Conservation (phyloP, 1,140 invertebrate species). For the Hirudo medicinalis region DNA sequence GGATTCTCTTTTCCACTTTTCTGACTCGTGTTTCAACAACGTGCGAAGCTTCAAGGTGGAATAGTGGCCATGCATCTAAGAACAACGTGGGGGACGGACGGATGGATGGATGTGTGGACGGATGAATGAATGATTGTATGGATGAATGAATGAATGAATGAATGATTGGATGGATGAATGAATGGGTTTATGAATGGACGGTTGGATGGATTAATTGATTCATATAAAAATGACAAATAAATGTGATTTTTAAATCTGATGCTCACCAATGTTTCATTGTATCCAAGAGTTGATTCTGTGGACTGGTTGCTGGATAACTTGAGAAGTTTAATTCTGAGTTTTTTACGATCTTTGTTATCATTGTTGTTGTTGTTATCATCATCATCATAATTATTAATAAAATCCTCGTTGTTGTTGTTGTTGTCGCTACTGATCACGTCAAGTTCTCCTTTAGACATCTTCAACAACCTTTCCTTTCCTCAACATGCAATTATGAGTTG, state of each 20-base stretch:
- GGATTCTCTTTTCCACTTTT: neutral
- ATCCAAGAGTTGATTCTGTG: neutral
- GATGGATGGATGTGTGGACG: neutral
- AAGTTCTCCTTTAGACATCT: neutral
- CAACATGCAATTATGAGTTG: too few relatives aligned
- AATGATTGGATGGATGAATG: neutral
- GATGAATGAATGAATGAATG: neutral
- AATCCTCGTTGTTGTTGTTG: slow-evolving; percentile 6
- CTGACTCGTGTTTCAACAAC: slow-evolving; percentile 1
- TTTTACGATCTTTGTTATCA: neutral
- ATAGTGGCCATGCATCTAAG: slow-evolving; percentile 8
- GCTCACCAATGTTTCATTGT: neutral
- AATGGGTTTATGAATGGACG: too few relatives aligned
- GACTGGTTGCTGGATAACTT: neutral
- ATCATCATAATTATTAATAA: neutral
- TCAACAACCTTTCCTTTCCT: neutral
- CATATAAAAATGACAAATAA: neutral
- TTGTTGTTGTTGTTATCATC: slow-evolving; percentile 1
- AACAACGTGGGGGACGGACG: neutral
- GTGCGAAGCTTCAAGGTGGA: neutral
- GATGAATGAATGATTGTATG: neutral
- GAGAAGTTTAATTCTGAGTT: slow-evolving; percentile 1
- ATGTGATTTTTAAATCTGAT: neutral
- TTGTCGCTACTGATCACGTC: neutral
- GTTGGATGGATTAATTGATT: neutral